Conservation (phyloP, 2,888 invertebrate genomes). For the Azorinus chamasolen region DNA sequence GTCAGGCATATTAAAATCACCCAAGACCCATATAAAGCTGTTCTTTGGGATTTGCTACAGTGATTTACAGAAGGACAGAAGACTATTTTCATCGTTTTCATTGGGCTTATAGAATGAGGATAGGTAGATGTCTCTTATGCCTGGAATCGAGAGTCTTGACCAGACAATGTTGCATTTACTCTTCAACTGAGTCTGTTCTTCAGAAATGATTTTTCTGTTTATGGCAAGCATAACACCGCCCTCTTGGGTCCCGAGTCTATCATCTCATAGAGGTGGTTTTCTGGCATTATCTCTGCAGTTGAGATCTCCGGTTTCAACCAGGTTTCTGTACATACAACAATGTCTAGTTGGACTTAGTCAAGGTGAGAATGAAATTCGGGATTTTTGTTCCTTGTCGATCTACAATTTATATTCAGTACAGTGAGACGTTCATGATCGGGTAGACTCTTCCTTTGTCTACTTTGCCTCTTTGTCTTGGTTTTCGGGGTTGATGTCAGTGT, state of each 20-base stretch:
- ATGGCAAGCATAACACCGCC: conserved; percentile 28
- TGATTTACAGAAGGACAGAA: conserved; percentile 10
- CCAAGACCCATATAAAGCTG: conserved; percentile 13
- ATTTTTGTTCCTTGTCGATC: conserved; percentile 32
- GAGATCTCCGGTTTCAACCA: conserved; percentile 33
- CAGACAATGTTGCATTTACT: conserved; percentile 15
- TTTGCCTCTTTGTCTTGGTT: no score
- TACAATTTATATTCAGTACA: conserved; percentile 29
- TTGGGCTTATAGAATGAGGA: conserved; percentile 15
- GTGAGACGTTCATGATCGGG: conserved; percentile 3
- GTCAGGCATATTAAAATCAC: no score
- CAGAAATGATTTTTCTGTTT: neutral
- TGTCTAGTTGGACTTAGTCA: conserved; percentile 21
- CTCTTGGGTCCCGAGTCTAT: neutral
- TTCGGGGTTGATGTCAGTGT: no score
- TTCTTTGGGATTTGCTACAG: conserved; percentile 13
- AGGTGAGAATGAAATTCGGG: conserved; percentile 24
- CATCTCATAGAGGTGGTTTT: conserved; percentile 7
- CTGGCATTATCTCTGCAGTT: conserved; percentile 29
- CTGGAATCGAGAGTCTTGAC: conserved; percentile 2
- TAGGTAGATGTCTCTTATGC: neutral
- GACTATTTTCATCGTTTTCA: conserved; percentile 14
- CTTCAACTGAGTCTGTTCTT: conserved; percentile 25
- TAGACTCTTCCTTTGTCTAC: no score
- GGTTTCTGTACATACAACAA: conserved; percentile 27